Evolutionary conservation across 2,797 vertebrate genomes (phyloP), one percentile per base, ranked within the genome.

Genomic region (Dryobates pubescens): DNA sequence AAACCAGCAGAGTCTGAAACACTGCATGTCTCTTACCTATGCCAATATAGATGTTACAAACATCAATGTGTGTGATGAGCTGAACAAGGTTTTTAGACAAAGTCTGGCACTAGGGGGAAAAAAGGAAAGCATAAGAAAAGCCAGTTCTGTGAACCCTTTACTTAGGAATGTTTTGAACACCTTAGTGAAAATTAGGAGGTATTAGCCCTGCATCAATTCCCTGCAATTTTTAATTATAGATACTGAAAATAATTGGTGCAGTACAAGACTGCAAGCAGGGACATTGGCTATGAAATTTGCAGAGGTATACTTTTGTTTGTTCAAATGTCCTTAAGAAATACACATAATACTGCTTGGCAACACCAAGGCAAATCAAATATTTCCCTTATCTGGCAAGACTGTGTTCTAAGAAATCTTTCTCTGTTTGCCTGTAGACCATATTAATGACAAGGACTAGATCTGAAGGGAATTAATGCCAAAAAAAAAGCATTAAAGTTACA

Each of bases 291-390:
- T 86, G 92, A 96, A 97, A 97, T 93, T 91, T 96, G 81, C 78
- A 87, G 70, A 82, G 49, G 90, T 95, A 92, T 82, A 92, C 67
- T 93, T 95, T 83, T 95, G 82, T 96, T 97, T 97, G 82, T 96
- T 96, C 90, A 86, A 96, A 96, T 90, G 79, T 96, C 95, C 96
- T 97, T 97, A 94, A 96, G 97, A 97, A 97, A 94, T 92, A 91
- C 93, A 96, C 96, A 96, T 88, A 87, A 96, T 95, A 72, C 88
- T 93, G 13, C 64, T 93, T 93, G 90, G 64, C 77, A 96, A 88
- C 80, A 83, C 75, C 64, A 69, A 80, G 68, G 77, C 74, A 93
- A 95, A 71, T 96, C 82, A 95, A 94, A 95, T 16, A 82, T 82
- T 95, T 96, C 94, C 81, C 90, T 96, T 93, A 96, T 82, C 84